phyloP scores from a whole-genome alignment of 1,140 invertebrate genomes.

The Mizuhopecten yessoensis region DNA sequence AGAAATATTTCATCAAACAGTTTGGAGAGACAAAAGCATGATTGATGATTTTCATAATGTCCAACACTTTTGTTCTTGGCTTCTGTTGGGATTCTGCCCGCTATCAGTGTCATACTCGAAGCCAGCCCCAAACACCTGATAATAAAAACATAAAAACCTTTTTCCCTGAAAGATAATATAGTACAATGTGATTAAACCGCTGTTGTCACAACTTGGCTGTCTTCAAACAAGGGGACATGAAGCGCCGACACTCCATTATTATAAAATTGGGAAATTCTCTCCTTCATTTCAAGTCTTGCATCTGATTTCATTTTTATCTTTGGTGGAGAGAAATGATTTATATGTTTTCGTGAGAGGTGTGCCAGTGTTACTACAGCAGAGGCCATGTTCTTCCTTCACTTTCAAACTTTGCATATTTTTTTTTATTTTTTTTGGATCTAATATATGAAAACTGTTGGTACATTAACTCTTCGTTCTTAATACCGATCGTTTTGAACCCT shows the following conservation, averaged over 20 bases:
- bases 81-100: too few species aligned
- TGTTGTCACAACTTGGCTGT: constrained; percentile 21
- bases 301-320: constrained; percentile 29
- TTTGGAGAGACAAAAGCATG: too few species aligned
- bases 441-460: background rate
- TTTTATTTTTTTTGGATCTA: background rate
- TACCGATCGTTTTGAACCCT: background rate
- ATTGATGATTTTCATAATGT: too few species aligned
- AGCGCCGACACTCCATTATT: background rate
- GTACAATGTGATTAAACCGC: background rate
- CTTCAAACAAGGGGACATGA: background rate
- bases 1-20: too few species aligned
- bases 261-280: background rate
- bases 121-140: background rate
- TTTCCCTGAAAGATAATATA: background rate
- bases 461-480: background rate
- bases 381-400: background rate
- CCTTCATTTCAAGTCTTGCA: constrained; percentile 24
- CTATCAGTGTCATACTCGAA: too few species aligned
- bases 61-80: too few species aligned
- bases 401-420: background rate
- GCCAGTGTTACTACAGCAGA: background rate
- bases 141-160: background rate
- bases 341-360: constrained; percentile 8
- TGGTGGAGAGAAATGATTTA: background rate